Percentiles rank a stretch among this genome's conserved stretches.
These are phyloP conservation scores for Drosophila serrata DNA, from an alignment of 1,140 invertebrate species.

Conservation along the genomic window DNA sequence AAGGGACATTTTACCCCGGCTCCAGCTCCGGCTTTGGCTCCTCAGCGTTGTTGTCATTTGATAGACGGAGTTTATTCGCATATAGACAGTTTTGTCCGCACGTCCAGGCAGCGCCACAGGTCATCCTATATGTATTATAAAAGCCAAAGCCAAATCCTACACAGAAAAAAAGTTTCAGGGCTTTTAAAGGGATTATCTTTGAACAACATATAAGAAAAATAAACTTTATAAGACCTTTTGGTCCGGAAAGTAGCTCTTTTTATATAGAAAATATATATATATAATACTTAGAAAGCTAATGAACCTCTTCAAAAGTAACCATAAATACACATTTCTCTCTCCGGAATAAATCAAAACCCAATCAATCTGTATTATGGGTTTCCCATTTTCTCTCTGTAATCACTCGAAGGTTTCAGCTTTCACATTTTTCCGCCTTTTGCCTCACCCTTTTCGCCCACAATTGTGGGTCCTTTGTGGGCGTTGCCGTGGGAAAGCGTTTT, in stretches of 20 bases:
- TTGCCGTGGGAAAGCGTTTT: slow-evolving; percentile 52
- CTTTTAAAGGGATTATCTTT: neutral
- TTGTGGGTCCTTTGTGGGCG: slow-evolving; percentile 20
- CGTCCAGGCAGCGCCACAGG: slow-evolving; percentile 15
- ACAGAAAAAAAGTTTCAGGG: neutral
- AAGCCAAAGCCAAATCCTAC: slow-evolving; percentile 29
- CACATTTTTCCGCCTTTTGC: neutral
- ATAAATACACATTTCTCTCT: too few relatives aligned
- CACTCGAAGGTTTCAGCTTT: slow-evolving; percentile 6
- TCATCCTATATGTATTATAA: slow-evolving; percentile 26
- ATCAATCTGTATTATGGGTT: neutral
- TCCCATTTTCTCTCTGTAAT: slow-evolving; percentile 16
- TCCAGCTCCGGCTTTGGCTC: too few relatives aligned
- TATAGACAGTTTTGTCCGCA: slow-evolving; percentile 44
- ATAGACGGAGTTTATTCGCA: slow-evolving; percentile 54
- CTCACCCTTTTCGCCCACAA: neutral
- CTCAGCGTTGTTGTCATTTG: slow-evolving; percentile 28
- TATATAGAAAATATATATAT: neutral
- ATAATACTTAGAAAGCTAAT: too few relatives aligned
- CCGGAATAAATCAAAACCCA: neutral
- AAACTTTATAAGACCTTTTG: neutral
- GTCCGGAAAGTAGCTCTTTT: neutral
- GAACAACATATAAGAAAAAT: neutral
- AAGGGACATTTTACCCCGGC: slow-evolving; percentile 25
- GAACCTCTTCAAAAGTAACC: neutral